Evolutionary conservation across 2,797 vertebrate genomes (phyloP).

Genomic region (Manis javanica): DNA sequence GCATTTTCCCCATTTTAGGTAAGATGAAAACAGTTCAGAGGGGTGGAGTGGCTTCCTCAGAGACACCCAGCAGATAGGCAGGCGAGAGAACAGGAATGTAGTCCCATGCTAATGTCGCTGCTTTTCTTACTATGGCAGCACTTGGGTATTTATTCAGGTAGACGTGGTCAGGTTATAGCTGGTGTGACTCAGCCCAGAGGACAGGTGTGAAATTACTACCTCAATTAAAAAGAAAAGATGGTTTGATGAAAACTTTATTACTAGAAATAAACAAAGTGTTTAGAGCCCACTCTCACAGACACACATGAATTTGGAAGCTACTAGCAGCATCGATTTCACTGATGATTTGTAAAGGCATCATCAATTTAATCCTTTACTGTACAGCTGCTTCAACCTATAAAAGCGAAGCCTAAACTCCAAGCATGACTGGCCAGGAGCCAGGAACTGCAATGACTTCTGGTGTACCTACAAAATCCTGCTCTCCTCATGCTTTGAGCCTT

Average conservation of each 20-base stretch:
- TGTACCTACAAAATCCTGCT: not conserved
- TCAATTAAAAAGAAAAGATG: constrained; percentile 80
- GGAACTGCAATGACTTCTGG: not conserved
- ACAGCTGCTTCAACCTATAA: not conserved
- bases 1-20: not conserved
- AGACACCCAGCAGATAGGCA: not conserved
- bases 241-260: constrained; percentile 66
- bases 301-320: not conserved
- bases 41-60: not conserved
- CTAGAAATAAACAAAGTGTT: constrained; percentile 77
- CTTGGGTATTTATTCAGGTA: not conserved
- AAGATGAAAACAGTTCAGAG: not conserved
- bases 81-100: not conserved
- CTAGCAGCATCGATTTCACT: constrained; percentile 48
- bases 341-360: constrained; percentile 39
- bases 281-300: constrained; percentile 24
- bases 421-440: not conserved
- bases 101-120: not conserved
- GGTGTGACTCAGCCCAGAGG: not conserved
- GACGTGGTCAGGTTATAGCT: not conserved
- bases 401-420: not conserved
- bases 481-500: not conserved
- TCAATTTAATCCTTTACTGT: constrained; percentile 42
- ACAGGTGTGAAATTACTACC: constrained; percentile 79
- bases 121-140: fast-evolving